These are phyloP conservation scores for Amblyjoppa proteus DNA, from an alignment of 2,888 invertebrate genomes.

Conservation along the genomic window DNA sequence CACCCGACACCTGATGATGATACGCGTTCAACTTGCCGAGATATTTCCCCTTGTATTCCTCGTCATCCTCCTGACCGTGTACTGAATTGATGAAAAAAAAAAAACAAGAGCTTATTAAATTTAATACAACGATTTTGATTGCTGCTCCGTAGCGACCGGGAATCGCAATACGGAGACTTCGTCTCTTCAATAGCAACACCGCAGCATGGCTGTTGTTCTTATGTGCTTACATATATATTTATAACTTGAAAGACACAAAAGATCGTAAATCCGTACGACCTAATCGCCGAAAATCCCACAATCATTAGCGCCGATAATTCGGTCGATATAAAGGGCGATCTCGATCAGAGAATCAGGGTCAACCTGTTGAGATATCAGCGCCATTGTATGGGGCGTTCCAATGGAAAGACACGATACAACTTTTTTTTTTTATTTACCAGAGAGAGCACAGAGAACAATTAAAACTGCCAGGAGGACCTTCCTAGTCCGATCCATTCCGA, in stretches of 20 bases:
- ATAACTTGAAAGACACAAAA: slow-evolving; percentile 40
- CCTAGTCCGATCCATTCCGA: slow-evolving; percentile 33
- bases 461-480: slow-evolving; percentile 40
- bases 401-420: neutral
- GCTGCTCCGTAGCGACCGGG: no score
- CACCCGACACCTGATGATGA: slow-evolving; percentile 96
- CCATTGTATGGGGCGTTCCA: neutral
- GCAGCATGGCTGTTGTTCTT: neutral
- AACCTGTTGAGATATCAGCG: neutral
- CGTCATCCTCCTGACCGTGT: slow-evolving; percentile 87
- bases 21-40: slow-evolving; percentile 95
- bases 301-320: neutral
- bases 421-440: slow-evolving; percentile 46
- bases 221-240: neutral
- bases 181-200: neutral
- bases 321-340: neutral
- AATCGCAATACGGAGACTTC: slow-evolving; percentile 5
- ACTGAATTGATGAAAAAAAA: slow-evolving; percentile 33
- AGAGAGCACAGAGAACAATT: slow-evolving; percentile 29
- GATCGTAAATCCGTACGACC: slow-evolving; percentile 41
- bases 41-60: slow-evolving; percentile 92
- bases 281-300: slow-evolving; percentile 6
- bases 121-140: neutral
- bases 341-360: neutral
- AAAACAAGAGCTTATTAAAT: neutral